Evolutionary conservation across 1,140 invertebrate species (phyloP).

Genomic region (Monochamus saltuarius): DNA sequence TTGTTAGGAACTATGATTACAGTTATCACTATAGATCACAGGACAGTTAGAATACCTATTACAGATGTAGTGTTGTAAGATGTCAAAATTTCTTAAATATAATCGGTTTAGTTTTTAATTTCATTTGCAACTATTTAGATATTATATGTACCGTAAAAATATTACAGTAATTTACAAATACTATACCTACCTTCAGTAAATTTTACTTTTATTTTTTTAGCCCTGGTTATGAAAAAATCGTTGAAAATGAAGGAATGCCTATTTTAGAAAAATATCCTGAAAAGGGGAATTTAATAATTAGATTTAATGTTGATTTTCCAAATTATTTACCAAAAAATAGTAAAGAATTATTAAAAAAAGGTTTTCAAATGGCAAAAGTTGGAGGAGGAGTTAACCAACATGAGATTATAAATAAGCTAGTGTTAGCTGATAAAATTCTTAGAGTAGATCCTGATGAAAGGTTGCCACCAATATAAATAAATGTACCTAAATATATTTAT

Average conservation of each 20-base stretch:
- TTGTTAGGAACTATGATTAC: conserved; percentile 65
- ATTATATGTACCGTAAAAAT: too few species aligned
- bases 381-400: conserved; percentile 39
- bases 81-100: not conserved
- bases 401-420: conserved; percentile 53
- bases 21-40: conserved; percentile 67
- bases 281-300: conserved; percentile 58
- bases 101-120: conserved; percentile 12
- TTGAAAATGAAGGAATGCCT: conserved; percentile 60
- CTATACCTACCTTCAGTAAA: too few species aligned
- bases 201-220: conserved; percentile 42
- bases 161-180: too few species aligned
- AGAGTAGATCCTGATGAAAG: conserved; percentile 48
- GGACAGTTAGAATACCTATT: conserved; percentile 66
- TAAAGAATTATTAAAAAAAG: conserved; percentile 54
- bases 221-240: conserved; percentile 57
- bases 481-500: too few species aligned
- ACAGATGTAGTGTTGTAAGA: conserved; percentile 65
- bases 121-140: not conserved
- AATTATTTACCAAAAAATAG: conserved; percentile 54
- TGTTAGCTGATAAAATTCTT: conserved; percentile 54
- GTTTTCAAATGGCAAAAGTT: conserved; percentile 48
- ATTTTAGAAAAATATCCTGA: conserved; percentile 52
- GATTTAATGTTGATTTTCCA: conserved; percentile 60
- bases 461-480: conserved; percentile 36